Conservation (phyloP, 2,113 vertebrate species). For the Archocentrus centrarchus region DNA sequence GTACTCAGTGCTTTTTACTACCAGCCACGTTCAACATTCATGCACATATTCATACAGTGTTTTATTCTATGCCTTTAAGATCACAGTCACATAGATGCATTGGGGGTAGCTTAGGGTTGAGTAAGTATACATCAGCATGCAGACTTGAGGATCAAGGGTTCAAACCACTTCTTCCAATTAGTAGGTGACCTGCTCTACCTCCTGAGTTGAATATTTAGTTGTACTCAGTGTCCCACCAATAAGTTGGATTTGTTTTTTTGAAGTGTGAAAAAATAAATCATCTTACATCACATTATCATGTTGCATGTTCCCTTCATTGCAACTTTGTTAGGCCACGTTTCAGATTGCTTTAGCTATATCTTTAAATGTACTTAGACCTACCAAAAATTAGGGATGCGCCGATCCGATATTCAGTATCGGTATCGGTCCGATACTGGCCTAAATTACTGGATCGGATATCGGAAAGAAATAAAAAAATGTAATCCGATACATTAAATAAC, state of each 20-base stretch:
- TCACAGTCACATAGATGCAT: neutral
- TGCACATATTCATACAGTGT: neutral
- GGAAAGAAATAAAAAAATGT: too few relatives aligned
- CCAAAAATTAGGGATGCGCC: neutral
- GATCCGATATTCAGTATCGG: too few relatives aligned
- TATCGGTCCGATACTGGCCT: too few relatives aligned
- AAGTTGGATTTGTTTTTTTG: too few relatives aligned
- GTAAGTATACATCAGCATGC: neutral
- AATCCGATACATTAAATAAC: too few relatives aligned
- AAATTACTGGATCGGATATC: too few relatives aligned
- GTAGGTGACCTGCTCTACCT: too few relatives aligned
- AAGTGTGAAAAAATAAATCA: too few relatives aligned
- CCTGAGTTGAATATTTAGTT: too few relatives aligned
- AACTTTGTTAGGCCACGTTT: neutral
- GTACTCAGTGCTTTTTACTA: neutral
- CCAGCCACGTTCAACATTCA: neutral
- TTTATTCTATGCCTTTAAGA: neutral
- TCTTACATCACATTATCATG: neutral
- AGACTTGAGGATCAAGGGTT: neutral
- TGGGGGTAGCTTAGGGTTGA: neutral
- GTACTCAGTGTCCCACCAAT: too few relatives aligned
- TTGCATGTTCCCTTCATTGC: accelerated
- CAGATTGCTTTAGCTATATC: too few relatives aligned
- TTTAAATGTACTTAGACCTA: too few relatives aligned
- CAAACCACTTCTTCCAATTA: neutral